Percentiles rank a stretch among this genome's conserved stretches.
Conservation (phyloP, 2,888 invertebrate species). For the Mystacides longicornis region DNA sequence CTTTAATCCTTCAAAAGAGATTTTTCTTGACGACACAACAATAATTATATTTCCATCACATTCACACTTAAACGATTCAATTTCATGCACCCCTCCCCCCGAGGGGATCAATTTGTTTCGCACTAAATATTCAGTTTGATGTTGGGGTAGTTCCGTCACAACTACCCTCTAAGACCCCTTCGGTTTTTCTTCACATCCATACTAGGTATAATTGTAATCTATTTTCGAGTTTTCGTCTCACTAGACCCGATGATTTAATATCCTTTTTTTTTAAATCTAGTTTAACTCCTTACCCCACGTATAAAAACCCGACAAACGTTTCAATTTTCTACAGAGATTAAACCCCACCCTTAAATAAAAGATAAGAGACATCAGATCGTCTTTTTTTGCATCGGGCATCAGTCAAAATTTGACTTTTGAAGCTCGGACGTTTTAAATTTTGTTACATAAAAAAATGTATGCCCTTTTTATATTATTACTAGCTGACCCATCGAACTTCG, state of each 20-base stretch:
- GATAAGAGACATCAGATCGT: too few species aligned
- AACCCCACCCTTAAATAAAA: too few species aligned
- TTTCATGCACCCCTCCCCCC: slow-evolving; percentile 1
- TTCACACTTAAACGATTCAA: slow-evolving; percentile 10
- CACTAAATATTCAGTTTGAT: slow-evolving; percentile 7
- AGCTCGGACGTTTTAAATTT: too few species aligned
- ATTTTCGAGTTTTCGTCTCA: slow-evolving; percentile 21
- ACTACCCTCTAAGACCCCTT: not conserved
- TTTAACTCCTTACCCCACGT: slow-evolving; percentile 18
- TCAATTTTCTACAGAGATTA: too few species aligned
- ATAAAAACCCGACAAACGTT: too few species aligned
- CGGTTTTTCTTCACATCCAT: slow-evolving; percentile 4
- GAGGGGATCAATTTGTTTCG: not conserved
- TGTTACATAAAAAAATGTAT: too few species aligned
- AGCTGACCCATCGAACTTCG: too few species aligned
- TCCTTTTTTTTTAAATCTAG: slow-evolving; percentile 22
- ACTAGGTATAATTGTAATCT: slow-evolving; percentile 17
- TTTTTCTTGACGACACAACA: not conserved
- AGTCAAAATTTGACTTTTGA: too few species aligned
- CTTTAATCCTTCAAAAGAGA: not conserved
- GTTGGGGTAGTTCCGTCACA: slow-evolving; percentile 9
- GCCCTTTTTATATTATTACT: too few species aligned
- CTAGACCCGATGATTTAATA: slow-evolving; percentile 24
- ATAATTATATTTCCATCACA: slow-evolving; percentile 4
- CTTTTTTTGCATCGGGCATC: too few species aligned